A percentile compares a stretch with the other conserved stretches of the same genome.
These are phyloP conservation scores for Piaya cayana DNA, from an alignment of 2,113 vertebrate genomes.

Conservation along the genomic window DNA sequence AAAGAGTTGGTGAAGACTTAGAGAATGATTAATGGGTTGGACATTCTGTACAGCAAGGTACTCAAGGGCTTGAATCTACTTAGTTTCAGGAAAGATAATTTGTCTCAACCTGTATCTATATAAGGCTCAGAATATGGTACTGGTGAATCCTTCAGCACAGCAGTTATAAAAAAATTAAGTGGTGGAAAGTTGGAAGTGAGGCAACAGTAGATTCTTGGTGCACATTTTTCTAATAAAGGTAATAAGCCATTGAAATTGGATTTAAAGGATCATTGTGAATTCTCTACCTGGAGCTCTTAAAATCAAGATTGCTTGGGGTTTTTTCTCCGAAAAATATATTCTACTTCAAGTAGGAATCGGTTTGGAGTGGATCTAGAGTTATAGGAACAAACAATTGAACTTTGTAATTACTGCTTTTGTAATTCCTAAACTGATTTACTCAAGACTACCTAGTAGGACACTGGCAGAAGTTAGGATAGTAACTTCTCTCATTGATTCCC, in stretches of 20 bases:
- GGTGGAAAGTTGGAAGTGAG: neutral
- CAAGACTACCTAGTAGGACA: accelerated
- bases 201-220: neutral
- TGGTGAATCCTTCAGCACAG: neutral
- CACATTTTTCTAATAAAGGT: neutral
- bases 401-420: neutral
- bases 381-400: neutral
- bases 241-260: neutral
- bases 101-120: neutral
- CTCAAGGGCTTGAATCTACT: neutral
- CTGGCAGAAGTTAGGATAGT: neutral
- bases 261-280: neutral
- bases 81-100: neutral
- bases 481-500: neutral
- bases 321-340: neutral
- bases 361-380: neutral
- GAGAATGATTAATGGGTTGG: neutral
- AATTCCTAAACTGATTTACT: neutral
- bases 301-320: neutral
- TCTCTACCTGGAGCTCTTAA: neutral
- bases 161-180: neutral
- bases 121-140: neutral
- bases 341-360: neutral
- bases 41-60: neutral
- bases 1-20: neutral